Percentiles rank a stretch among this genome's conserved stretches.
phyloP scores from a whole-genome alignment of 1,140 invertebrate genomes.

The Drosophila hydei region DNA sequence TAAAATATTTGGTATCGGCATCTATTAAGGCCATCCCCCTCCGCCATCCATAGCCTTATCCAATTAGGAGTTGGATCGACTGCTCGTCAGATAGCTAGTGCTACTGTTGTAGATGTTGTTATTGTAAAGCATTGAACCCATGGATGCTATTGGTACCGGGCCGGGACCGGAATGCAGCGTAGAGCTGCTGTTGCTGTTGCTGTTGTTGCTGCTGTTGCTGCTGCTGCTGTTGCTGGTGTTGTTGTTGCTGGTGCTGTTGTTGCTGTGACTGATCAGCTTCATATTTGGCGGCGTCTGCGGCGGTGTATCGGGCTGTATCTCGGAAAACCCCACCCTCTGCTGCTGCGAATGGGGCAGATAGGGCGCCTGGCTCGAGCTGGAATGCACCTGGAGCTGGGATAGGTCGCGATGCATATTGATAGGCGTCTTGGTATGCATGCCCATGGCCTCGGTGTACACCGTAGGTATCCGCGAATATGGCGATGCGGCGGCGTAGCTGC shows the following conservation, averaged over 20 bases:
- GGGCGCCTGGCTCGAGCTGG: slow-evolving; percentile 32
- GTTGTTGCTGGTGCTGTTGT: slow-evolving; percentile 41
- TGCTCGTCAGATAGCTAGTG: slow-evolving; percentile 85
- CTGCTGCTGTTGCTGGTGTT: slow-evolving; percentile 16
- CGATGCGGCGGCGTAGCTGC: slow-evolving; percentile 81
- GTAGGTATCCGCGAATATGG: slow-evolving; percentile 83
- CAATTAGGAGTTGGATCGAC: slow-evolving; percentile 66
- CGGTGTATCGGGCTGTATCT: slow-evolving; percentile 94
- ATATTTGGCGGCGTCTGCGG: slow-evolving; percentile 96
- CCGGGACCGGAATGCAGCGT: slow-evolving; percentile 79
- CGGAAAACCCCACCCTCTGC: slow-evolving; percentile 88
- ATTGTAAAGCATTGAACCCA: slow-evolving; percentile 85
- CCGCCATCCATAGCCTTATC: not conserved
- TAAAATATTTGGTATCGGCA: slow-evolving; percentile 58
- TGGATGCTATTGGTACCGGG: slow-evolving; percentile 85
- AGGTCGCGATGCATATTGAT: slow-evolving; percentile 68
- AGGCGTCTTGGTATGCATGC: slow-evolving; percentile 78
- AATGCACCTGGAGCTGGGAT: slow-evolving; percentile 43
- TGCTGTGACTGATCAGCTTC: slow-evolving; percentile 87
- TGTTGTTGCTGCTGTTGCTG: slow-evolving; percentile 33
- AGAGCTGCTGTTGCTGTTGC: slow-evolving; percentile 50
- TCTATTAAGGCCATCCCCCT: slow-evolving; percentile 3
- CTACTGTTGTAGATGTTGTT: slow-evolving; percentile 69
- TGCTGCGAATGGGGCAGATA: slow-evolving; percentile 61
- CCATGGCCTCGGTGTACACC: slow-evolving; percentile 77